These are phyloP conservation scores for Julus scandinavius DNA, from an alignment of 2,888 invertebrate genomes.

Conservation along the genomic window DNA sequence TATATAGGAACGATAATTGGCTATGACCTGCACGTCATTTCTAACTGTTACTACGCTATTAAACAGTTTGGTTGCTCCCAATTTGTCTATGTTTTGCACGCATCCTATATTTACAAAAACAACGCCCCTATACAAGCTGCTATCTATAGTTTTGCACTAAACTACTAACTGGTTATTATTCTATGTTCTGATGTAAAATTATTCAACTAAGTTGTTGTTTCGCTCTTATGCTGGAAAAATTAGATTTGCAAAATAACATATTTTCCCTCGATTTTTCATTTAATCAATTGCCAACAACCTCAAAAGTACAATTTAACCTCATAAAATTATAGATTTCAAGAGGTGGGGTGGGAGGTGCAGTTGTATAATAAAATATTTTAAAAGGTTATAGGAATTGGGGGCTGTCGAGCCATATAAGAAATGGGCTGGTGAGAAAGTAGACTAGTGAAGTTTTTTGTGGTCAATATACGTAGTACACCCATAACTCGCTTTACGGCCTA, in stretches of 20 bases:
- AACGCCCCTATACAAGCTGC: not conserved
- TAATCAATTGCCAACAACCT: not conserved
- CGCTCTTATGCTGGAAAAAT: not conserved
- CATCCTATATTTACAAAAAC: not conserved
- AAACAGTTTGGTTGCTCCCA: not conserved
- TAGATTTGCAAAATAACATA: not conserved
- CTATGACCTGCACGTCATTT: not conserved
- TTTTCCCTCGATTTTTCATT: no score
- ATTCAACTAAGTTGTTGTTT: no score
- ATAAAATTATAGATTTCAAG: no score
- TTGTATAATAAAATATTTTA: no score
- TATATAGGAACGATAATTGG: not conserved
- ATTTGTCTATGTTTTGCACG: not conserved
- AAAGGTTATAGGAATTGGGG: no score
- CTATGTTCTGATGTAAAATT: no score
- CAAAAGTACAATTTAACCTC: not conserved
- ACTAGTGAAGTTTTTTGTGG: no score
- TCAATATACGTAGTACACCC: no score
- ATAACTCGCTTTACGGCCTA: no score
- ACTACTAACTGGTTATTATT: not conserved
- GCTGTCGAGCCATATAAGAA: no score
- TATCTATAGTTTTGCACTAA: not conserved
- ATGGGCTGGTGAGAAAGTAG: no score
- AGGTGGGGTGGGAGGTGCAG: no score
- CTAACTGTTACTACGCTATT: not conserved